phyloP scores from a whole-genome alignment of 2,113 vertebrate genomes.

The Nerophis ophidion region DNA sequence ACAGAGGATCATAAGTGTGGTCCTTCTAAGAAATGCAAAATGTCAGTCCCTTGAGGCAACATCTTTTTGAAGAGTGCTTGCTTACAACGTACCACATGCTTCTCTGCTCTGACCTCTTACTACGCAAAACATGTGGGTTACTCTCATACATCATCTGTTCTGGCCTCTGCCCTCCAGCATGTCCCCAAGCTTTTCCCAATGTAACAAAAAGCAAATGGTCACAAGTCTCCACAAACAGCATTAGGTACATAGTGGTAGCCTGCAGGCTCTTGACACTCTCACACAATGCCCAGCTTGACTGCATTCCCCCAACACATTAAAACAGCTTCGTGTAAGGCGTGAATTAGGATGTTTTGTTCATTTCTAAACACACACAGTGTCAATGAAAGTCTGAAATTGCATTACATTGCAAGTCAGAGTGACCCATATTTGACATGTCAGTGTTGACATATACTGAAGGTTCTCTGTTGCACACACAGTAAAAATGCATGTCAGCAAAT shows the following conservation, averaged over 20 bases:
- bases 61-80: constrained; percentile 46
- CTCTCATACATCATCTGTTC: constrained; percentile 40
- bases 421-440: too few relatives aligned
- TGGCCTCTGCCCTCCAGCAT: constrained; percentile 40
- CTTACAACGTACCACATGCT: constrained; percentile 26
- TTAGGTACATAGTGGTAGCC: constrained; percentile 39
- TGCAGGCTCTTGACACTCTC: constrained; percentile 6
- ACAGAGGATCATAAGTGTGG: constrained; percentile 32
- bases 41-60: constrained; percentile 39
- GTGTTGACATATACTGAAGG: too few relatives aligned
- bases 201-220: constrained; percentile 22
- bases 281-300: constrained; percentile 48
- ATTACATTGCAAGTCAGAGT: neutral
- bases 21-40: constrained; percentile 19
- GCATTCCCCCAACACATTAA: constrained; percentile 20
- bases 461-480: too few relatives aligned
- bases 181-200: constrained; percentile 23
- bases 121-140: constrained; percentile 63
- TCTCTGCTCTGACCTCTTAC: constrained; percentile 49
- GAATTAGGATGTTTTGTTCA: constrained; percentile 44
- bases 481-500: too few relatives aligned
- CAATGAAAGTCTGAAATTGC: constrained; percentile 4
- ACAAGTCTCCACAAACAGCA: constrained; percentile 35
- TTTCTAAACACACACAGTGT: constrained; percentile 39
- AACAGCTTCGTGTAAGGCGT: constrained; percentile 50